Evolutionary conservation across 2,113 vertebrate genomes (phyloP), one percentile per base, ranked within the genome.

Genomic region (Xiphophorus couchianus): DNA sequence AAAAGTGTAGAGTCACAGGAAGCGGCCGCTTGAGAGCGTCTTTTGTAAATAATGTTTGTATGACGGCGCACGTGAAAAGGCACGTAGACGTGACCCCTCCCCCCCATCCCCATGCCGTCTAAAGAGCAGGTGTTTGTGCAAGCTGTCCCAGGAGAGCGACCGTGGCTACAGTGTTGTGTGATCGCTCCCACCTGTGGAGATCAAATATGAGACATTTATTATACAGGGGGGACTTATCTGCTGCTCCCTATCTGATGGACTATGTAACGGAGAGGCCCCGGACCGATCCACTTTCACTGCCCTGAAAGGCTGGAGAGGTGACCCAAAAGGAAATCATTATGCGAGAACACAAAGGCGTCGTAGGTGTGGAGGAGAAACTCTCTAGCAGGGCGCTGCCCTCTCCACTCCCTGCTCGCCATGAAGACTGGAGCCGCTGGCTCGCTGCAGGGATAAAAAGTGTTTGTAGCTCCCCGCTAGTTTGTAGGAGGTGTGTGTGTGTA

Each of bases 291-390:
- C 87, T 95, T 94, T 94, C 93, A 90, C 87, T 88, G 83, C 83
- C 91, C 92, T 94, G 92, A 94, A 93, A 94, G 93, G 90, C 87
- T 77, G 78, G 83, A 92, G 90, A 93, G 86, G 88, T 93, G 90
- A 94, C 92, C 93, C 91, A 92, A 93, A 93, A 93, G 92, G 90
- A 94, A 94, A 93, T 93, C 91, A 94, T 94, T 94, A 94, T 90
- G 82, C 71, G 37, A 71, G 86, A 86, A 93, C 86, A 94, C 92
- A 94, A 95, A 91, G 81, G 75, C 44, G 4, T 78, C 22, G 54
- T 74, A 74, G 87, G 89, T 72, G 81, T 88, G 91, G 88, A 88
- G 84, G 81, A 88, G 79, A 87, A 91, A 84, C 85, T 75, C 88
- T 88, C 83, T 37, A 54, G 67, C 83, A 75, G 63, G 71, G 81